Evolutionary conservation across 2,113 vertebrate species (phyloP).

Genomic region (Chionodraco myersi): DNA sequence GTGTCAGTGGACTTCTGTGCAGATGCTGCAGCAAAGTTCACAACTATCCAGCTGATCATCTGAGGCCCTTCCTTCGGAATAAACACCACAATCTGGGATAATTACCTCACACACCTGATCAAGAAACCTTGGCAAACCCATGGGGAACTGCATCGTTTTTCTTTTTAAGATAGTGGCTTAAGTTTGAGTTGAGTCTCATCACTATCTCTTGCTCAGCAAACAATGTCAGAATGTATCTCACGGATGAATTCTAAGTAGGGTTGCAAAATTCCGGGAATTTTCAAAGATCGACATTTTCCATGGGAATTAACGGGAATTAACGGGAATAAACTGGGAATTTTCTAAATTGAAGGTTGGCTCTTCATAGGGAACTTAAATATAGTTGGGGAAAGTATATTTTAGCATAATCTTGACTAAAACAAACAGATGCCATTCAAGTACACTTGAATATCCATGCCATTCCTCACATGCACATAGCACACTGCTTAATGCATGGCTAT

Average conservation of each 20-base stretch:
- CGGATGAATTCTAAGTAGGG: slow-evolving; percentile 38
- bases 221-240: slow-evolving; percentile 39
- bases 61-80: slow-evolving; percentile 47
- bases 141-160: not conserved
- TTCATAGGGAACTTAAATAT: no score
- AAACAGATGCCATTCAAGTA: no score
- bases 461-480: no score
- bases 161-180: slow-evolving; percentile 31
- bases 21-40: slow-evolving; percentile 19
- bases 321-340: no score
- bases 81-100: slow-evolving; percentile 31
- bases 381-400: no score
- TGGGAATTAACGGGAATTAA: no score
- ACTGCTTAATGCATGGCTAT: no score
- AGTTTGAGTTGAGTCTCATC: slow-evolving; percentile 9
- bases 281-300: no score
- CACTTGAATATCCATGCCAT: no score
- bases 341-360: no score
- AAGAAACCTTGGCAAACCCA: slow-evolving; percentile 34
- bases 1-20: slow-evolving; percentile 2
- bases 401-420: no score
- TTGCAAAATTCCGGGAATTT: no score
- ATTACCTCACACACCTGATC: slow-evolving; percentile 43
- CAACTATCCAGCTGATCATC: slow-evolving; percentile 22
- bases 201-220: slow-evolving; percentile 39